Evolutionary conservation across 1,140 invertebrate species (phyloP).

Genomic region (Cyclargus thomasi): DNA sequence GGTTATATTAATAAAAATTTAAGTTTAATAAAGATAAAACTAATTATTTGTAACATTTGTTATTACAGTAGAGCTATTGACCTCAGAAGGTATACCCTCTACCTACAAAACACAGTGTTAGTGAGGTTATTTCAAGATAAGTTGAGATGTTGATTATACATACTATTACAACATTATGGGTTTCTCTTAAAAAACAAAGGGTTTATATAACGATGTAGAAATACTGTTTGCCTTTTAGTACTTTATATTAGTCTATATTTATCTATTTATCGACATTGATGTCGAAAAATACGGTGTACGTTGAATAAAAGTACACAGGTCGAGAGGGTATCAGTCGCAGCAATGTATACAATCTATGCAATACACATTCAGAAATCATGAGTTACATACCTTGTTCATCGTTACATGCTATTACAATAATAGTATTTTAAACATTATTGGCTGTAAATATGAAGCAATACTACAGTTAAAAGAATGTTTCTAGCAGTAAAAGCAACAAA

Average conservation of each 20-base stretch:
- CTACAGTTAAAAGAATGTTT: neutral
- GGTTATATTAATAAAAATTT: neutral
- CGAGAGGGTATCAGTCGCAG: constrained; percentile 28
- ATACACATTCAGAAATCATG: neutral
- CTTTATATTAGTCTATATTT: neutral
- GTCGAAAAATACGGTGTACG: neutral
- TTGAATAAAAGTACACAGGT: constrained; percentile 23
- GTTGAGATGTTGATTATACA: neutral
- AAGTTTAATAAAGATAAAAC: neutral
- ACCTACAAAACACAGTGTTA: neutral
- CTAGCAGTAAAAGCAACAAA: neutral
- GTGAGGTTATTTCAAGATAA: neutral
- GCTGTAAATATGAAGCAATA: neutral
- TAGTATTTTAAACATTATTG: neutral
- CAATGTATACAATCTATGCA: constrained; percentile 27
- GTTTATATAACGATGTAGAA: neutral
- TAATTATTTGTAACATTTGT: neutral
- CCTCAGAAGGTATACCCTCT: neutral
- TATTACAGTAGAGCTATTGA: neutral
- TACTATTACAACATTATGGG: neutral
- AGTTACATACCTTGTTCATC: neutral
- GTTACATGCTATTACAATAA: neutral
- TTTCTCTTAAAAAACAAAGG: neutral
- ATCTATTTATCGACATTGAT: neutral
- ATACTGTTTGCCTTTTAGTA: neutral